These are phyloP conservation scores for Microctenopoma lineatum DNA, from an alignment of 2,797 vertebrate species.

Conservation along the genomic window DNA sequence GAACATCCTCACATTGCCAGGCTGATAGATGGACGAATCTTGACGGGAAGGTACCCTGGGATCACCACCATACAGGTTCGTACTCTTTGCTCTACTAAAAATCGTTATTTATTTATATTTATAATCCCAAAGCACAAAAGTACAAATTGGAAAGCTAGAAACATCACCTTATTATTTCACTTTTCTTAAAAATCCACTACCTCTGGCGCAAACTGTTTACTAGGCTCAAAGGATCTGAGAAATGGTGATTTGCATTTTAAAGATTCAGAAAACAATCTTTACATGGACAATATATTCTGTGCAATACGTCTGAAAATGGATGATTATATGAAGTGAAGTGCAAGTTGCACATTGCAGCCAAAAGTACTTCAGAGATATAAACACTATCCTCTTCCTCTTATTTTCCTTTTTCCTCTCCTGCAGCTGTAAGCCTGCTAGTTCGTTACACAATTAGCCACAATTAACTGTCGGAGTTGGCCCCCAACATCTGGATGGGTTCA, in stretches of 20 bases:
- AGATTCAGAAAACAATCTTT: neutral
- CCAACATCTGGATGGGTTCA: conserved; percentile 52
- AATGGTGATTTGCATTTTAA: neutral
- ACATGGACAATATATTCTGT: neutral
- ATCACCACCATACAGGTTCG: conserved; percentile 94
- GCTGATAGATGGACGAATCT: conserved; percentile 87
- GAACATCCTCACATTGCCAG: conserved; percentile 90
- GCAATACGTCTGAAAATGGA: conserved; percentile 4
- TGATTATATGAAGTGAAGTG: conserved; percentile 29
- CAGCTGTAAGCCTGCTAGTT: conserved; percentile 36
- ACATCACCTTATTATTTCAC: neutral
- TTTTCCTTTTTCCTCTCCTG: conserved; percentile 18
- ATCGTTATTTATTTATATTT: too few relatives aligned
- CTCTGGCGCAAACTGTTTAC: neutral
- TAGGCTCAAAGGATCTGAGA: neutral
- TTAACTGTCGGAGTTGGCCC: conserved; percentile 69
- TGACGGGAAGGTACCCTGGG: conserved; percentile 91
- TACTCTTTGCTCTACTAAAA: neutral
- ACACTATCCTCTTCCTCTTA: conserved; percentile 36
- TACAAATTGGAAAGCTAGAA: neutral
- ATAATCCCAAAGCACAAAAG: neutral
- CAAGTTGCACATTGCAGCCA: conserved; percentile 35
- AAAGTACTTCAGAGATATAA: conserved; percentile 41
- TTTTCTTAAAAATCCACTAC: neutral
- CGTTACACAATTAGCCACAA: conserved; percentile 65